Conservation (phyloP, 2,113 vertebrate species). For the Cyrtonyx montezumae region DNA sequence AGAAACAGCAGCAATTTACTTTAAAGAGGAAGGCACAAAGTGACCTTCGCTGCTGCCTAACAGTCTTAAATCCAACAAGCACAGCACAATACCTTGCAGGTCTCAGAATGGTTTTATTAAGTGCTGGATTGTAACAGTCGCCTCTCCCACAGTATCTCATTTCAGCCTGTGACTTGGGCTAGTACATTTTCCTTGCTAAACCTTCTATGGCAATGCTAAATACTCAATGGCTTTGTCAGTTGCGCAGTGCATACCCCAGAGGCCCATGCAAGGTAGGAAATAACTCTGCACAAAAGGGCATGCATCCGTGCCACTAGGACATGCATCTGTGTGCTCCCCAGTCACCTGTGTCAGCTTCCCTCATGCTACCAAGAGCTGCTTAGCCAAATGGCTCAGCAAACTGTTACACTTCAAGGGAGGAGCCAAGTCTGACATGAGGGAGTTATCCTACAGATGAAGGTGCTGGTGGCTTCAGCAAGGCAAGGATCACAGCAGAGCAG, state of each 20-base stretch:
- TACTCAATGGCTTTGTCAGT: not conserved
- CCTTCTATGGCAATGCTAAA: not conserved
- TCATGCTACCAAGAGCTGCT: rapidly evolving
- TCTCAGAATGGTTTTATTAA: not conserved
- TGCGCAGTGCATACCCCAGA: rapidly evolving
- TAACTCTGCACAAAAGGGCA: rapidly evolving
- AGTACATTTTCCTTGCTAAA: rapidly evolving
- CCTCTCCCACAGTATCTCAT: not conserved
- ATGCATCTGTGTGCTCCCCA: rapidly evolving
- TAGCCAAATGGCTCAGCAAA: not conserved
- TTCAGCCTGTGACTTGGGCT: not conserved
- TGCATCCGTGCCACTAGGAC: rapidly evolving
- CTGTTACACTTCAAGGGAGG: rapidly evolving
- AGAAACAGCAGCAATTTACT: not conserved
- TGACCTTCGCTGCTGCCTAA: not conserved
- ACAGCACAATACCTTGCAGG: not conserved
- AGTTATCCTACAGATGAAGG: not conserved
- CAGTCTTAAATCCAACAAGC: not conserved
- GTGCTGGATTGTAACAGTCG: not conserved
- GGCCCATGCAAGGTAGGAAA: rapidly evolving
- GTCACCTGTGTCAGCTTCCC: rapidly evolving
- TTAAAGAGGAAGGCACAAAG: not conserved
- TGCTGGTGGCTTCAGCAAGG: not conserved
- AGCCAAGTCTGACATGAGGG: not conserved
- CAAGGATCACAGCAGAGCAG: not conserved